A percentile compares a stretch with the other conserved stretches of the same genome.
Conservation (phyloP, 1,140 invertebrate genomes). For the Proales similis region DNA sequence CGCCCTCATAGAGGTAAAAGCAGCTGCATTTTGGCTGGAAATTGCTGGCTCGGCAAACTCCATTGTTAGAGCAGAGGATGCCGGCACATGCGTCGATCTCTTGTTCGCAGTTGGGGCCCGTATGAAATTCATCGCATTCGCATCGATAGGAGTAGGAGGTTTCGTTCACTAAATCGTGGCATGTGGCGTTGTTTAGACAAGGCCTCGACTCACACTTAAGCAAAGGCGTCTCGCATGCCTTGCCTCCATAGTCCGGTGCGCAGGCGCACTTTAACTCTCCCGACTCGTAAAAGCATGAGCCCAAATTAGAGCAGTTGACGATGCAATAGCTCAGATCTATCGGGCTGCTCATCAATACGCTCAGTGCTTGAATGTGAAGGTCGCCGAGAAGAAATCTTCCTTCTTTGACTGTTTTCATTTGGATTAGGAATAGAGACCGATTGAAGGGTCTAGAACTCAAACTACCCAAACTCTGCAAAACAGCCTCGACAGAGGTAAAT, state of each 20-base stretch:
- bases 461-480: too few relatives aligned
- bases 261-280: not conserved
- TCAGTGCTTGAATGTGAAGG: too few relatives aligned
- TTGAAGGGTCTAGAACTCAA: too few relatives aligned
- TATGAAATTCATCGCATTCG: not conserved
- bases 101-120: constrained; percentile 14
- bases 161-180: not conserved
- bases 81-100: constrained; percentile 10
- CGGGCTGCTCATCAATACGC: too few relatives aligned
- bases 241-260: not conserved
- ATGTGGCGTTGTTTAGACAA: constrained; percentile 11
- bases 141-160: not conserved
- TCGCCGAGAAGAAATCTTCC: too few relatives aligned
- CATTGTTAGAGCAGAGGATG: constrained; percentile 15
- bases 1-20: not conserved
- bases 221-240: not conserved
- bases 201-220: constrained; percentile 8
- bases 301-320: not conserved
- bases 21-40: constrained; percentile 3
- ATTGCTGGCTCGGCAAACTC: not conserved
- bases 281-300: not conserved
- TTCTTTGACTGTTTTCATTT: too few relatives aligned
- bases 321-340: not conserved
- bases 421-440: too few relatives aligned
- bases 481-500: too few relatives aligned